Base-by-base conservation (phyloP, 37 sponge, comb jelly and placozoan genomes). In the Geodia barretti region DNA sequence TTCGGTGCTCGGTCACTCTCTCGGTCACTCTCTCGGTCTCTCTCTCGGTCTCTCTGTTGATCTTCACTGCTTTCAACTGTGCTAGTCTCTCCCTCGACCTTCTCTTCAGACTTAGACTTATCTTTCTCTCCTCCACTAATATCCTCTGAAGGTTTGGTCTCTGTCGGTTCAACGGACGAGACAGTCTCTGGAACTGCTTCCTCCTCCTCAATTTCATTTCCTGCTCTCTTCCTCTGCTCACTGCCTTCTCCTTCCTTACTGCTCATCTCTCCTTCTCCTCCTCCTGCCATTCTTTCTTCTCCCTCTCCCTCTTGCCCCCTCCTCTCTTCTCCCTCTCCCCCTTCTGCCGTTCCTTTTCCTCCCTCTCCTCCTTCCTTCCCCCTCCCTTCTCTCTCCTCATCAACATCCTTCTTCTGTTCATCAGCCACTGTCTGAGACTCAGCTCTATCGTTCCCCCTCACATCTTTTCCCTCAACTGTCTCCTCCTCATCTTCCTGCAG, bases 321-420 rank as follows among this genome's bases (percentile, higher is more conserved):
- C n/a, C n/a, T n/a, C n/a, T n/a, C 21, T 25, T 73, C 74, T 73
- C 74, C 24, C 74, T 73, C 47, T 35, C 74, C 26, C n/a, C n/a
- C 41, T n/a, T n/a, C n/a, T n/a, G n/a, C n/a, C n/a, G n/a, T n/a
- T n/a, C n/a, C n/a, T n/a, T n/a, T n/a, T n/a, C 26, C 11, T n/a
- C 23, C 26, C 47, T 37, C 74, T 23, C 20, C 26, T 25, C 33
- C 74, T 41, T 25, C n/a, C n/a, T n/a, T n/a, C n/a, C n/a, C n/a
- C n/a, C n/a, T 17, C 64, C 64, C 65, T 59, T 21, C 63, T 62
- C 78, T 7, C 78, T 8, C 35, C 64, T 64, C 64, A 25, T 62
- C n/a, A n/a, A n/a, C n/a, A n/a, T 20, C 47, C 25, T 35, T 25
- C 41, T 25, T 35, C 19, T 40, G 23, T 35, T 25, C 33, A 17